Evolutionary conservation across 2,797 vertebrate species (phyloP).

Genomic region (Amniataba percoides): DNA sequence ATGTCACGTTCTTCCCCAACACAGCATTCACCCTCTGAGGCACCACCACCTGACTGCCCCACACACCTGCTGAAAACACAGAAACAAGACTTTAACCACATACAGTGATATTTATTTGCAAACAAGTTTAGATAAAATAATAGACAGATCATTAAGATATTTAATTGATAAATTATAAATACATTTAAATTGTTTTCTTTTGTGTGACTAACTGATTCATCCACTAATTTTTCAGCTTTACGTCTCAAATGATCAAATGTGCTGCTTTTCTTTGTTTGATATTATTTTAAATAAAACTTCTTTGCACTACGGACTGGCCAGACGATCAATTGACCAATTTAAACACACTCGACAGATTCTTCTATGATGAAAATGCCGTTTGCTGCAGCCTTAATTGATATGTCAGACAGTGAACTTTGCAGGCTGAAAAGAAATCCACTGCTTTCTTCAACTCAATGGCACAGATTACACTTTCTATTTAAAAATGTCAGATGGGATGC

Average conservation of each 20-base stretch:
- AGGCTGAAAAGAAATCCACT: not conserved
- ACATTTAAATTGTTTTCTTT: not conserved
- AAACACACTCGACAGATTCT: not conserved
- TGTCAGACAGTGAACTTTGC: not conserved
- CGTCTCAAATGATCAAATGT: not conserved
- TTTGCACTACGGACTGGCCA: not conserved
- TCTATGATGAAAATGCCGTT: not conserved
- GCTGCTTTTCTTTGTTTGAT: not conserved
- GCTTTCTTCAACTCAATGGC: slow-evolving; percentile 8
- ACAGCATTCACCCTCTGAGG: slow-evolving; percentile 92
- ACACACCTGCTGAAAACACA: slow-evolving; percentile 84
- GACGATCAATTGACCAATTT: not conserved
- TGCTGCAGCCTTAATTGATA: not conserved
- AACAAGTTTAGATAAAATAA: not conserved
- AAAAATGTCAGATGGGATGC: slow-evolving; percentile 1
- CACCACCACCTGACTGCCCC: slow-evolving; percentile 92
- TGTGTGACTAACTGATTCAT: not conserved
- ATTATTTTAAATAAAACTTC: not conserved
- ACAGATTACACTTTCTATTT: slow-evolving; percentile 17
- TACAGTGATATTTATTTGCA: not conserved
- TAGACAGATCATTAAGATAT: too few species aligned
- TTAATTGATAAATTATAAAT: too few species aligned
- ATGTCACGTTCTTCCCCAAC: slow-evolving; percentile 94
- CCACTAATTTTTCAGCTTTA: not conserved
- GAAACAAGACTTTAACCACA: slow-evolving; percentile 6